Base-by-base conservation (phyloP, 2,113 vertebrate genomes). In the Lethenteron reissneri region DNA sequence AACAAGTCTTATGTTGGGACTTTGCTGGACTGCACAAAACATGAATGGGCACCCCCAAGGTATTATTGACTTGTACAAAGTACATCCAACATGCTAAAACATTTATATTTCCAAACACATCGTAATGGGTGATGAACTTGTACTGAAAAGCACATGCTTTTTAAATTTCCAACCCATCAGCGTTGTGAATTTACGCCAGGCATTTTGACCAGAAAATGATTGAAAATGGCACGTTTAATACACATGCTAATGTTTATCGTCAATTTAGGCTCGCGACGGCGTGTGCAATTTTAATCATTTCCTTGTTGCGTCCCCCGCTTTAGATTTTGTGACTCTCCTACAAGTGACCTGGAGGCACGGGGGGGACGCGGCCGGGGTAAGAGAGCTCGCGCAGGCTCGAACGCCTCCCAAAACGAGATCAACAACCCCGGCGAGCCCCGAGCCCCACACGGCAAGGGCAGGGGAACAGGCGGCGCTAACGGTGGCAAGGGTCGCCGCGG, bases 1-100 rank as follows among this genome's bases (percentile, higher is more conserved):
- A 99, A 99, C 81, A 99, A 99, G 83, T 96, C 92, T 0, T 99
- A 99, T 0, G 94, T 99, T 69, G 94, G 94, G 64, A 99, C 94
- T 0, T 81, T 99, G 75, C 81, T 99, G 64, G 94, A 99, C 81
- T 99, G 94, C 73, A 97, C 94, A 1, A 84, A 92, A 70, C 94
- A 99, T 2, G 92, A 97, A 78, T 99, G 94, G 94, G 94, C 94
- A 4, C 94, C 94, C 70, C 92, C 94, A 41, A 85, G 94, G 94
- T 97, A 81, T 83, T 78, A 68, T 68, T 68, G 15, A 68, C 15
- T 19, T 68, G 19, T 15, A 15, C 62, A n/a, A n/a, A 68, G 62
- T 19, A 68, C 15, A n/a, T 68, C 15, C 15, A 68, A n/a, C 15
- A 68, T 68, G 62, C 19, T 68, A 8, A 19, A 15, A 68, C 62